These are phyloP conservation scores for Labeo calbasu DNA, from an alignment of 2,797 vertebrate species.

Conservation along the genomic window DNA sequence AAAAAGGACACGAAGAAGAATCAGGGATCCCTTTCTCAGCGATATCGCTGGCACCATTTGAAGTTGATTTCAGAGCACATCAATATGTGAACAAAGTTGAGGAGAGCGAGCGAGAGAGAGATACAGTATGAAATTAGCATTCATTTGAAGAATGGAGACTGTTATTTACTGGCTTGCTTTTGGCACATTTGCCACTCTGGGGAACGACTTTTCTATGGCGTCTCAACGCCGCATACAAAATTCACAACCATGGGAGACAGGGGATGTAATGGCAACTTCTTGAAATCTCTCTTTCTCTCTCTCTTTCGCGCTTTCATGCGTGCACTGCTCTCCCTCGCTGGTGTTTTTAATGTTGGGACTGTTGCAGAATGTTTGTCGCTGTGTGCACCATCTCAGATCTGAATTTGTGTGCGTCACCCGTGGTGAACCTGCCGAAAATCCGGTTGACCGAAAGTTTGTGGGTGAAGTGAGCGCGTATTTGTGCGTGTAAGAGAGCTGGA, in stretches of 20 bases:
- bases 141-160: conserved; percentile 90
- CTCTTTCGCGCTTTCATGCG: conserved; percentile 12
- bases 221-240: conserved; percentile 61
- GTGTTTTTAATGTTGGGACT: conserved; percentile 55
- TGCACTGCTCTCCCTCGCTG: conserved; percentile 58
- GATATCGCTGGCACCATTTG: conserved; percentile 85
- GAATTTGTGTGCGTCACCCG: not conserved
- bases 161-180: conserved; percentile 93
- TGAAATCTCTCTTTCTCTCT: conserved; percentile 76
- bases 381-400: conserved; percentile 5
- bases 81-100: conserved; percentile 90
- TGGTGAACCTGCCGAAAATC: not conserved
- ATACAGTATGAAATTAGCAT: conserved; percentile 86
- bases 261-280: conserved; percentile 89
- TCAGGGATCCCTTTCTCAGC: conserved; percentile 80
- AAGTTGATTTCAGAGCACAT: conserved; percentile 90
- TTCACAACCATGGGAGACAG: conserved; percentile 79
- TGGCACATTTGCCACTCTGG: conserved; percentile 85
- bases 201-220: conserved; percentile 68
- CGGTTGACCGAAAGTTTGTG: conserved; percentile 59
- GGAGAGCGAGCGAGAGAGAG: conserved; percentile 56
- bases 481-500: conserved; percentile 76
- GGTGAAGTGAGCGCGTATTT: too few species aligned
- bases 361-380: conserved; percentile 30
- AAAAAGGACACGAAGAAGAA: conserved; percentile 72